Evolutionary conservation across 2,797 vertebrate genomes (phyloP).

Genomic region (Hippopotamyrus pictus): DNA sequence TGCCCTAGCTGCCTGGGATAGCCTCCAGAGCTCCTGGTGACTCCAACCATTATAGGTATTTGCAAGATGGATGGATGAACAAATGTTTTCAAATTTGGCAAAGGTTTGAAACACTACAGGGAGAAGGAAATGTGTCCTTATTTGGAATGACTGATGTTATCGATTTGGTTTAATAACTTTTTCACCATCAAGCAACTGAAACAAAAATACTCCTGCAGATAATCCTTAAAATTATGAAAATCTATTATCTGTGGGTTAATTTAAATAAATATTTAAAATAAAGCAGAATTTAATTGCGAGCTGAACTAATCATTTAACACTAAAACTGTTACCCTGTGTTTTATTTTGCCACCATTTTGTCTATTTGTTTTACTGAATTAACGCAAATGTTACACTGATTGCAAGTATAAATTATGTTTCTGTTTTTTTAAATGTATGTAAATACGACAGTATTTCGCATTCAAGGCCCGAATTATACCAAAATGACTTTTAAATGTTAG

Average conservation of each 20-base stretch:
- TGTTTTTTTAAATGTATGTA: background rate
- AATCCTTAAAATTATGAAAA: background rate
- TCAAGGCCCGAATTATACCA: background rate
- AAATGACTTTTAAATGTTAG: background rate
- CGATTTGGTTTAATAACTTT: background rate
- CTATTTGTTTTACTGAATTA: background rate
- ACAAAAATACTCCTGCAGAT: background rate
- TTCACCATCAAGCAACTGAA: background rate
- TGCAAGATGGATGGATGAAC: background rate
- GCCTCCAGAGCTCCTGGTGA: background rate
- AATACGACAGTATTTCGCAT: background rate
- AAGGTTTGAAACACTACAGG: background rate
- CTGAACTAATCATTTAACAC: background rate
- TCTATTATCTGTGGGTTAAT: background rate
- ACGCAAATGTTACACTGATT: background rate
- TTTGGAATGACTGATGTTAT: background rate
- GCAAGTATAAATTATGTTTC: background rate
- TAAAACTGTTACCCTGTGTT: background rate
- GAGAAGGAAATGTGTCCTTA: background rate
- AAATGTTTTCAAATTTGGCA: background rate
- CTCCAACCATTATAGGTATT: background rate
- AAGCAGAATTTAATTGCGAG: background rate
- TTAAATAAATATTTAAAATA: background rate
- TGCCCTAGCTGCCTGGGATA: background rate
- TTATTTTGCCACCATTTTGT: background rate